Base-by-base conservation (phyloP, 2,888 invertebrate genomes). In the Chrysolina oricalcia region DNA sequence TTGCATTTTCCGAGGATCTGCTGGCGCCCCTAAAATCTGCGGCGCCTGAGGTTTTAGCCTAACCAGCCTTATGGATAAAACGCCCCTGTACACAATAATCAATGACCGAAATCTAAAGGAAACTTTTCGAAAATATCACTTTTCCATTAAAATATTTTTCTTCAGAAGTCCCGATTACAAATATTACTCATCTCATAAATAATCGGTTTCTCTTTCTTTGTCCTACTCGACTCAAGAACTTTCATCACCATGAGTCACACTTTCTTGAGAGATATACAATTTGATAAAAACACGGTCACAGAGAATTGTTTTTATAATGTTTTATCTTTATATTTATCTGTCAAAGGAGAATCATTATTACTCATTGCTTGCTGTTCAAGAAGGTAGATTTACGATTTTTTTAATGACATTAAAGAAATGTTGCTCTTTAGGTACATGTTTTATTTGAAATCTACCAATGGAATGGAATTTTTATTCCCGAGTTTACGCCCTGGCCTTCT, bases 271-370 rank as follows among this genome's bases (percentile, higher is more conserved):
- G 53, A 53, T 21, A 13, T 21, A 53, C 21, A 53, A 53, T 13
- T 21, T 19, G 53, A 53, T 53, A 53, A 53, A 53, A 53, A 53
- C 53, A 53, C 19, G 53, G 53, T 53, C 21, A 53, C 21, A 19
- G 3, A 17, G 53, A 21, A 53, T 53, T 53, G 53, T 53, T 53
- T 53, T 53, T 10, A 53, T 53, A 21, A 53, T 17, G 4, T 10
- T 53, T 5, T 19, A 48, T 48, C 48, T 53, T 53, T 53, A 21
- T 21, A 21, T 53, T 53, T 3, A 13, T 53, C 19, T 53, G 53
- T 53, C 53, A 11, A 21, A 53, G 53, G 19, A 21, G 11, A 21
- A 53, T 21, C 11, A 21, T 5, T 53, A 21, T 53, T 53, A 53
- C 19, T 53, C 53, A 53, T 21, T 19, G 21, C 19, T 53, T 19